phyloP scores from a whole-genome alignment of 2,113 vertebrate genomes.

The Indicator maculatus region DNA sequence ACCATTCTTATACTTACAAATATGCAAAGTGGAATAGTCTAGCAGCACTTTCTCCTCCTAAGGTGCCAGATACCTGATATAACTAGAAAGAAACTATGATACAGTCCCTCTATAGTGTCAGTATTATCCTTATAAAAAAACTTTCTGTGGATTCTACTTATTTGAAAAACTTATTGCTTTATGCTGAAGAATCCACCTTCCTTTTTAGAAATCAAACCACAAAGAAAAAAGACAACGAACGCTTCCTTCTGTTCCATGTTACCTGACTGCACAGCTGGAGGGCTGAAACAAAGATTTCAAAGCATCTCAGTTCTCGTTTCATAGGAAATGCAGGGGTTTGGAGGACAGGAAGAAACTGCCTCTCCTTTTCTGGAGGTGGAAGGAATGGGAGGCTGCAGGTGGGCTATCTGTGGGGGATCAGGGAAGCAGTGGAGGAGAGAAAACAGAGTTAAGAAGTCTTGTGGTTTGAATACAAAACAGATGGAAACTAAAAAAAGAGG shows the following conservation, averaged over 20 bases:
- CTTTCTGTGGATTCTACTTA: neutral
- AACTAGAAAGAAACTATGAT: neutral
- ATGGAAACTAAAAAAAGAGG: neutral
- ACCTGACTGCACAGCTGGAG: conserved; percentile 25
- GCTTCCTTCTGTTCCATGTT: conserved; percentile 30
- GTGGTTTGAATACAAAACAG: neutral
- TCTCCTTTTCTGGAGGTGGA: conserved; percentile 18
- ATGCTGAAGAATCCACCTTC: neutral
- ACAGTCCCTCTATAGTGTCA: neutral
- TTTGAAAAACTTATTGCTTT: conserved; percentile 19
- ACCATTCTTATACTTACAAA: neutral
- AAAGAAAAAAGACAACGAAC: conserved; percentile 32
- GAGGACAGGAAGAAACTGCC: neutral
- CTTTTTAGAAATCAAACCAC: conserved; percentile 14
- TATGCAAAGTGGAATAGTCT: neutral
- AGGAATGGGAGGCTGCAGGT: conserved; percentile 25
- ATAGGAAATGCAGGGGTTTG: neutral
- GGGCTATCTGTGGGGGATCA: neutral
- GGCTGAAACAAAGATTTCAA: conserved; percentile 41
- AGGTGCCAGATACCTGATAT: neutral
- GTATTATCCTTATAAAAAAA: neutral
- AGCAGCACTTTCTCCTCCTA: neutral
- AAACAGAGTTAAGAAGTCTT: neutral
- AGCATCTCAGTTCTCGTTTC: neutral
- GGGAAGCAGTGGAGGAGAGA: neutral